A percentile compares a stretch with the other conserved stretches of the same genome.
These are phyloP conservation scores for Dendrolimus pini DNA, from an alignment of 2,888 invertebrate genomes.

Conservation along the genomic window DNA sequence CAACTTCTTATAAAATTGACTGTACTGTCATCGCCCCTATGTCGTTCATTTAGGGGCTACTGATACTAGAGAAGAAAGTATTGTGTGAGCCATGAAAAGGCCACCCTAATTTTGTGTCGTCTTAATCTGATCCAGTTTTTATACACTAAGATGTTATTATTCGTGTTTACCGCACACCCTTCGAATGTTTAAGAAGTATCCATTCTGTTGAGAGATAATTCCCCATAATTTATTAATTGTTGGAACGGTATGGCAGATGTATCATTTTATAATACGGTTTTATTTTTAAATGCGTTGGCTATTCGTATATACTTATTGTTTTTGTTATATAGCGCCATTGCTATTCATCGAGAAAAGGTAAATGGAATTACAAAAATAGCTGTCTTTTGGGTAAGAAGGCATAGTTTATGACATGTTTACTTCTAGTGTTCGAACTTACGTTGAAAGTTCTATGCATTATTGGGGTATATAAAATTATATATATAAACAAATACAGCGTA, in stretches of 20 bases:
- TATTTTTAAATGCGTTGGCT: conserved; percentile 19
- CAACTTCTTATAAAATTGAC: background rate
- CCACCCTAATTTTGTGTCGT: conserved; percentile 40
- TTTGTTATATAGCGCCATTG: too few relatives aligned
- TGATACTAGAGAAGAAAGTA: background rate
- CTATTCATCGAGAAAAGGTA: too few relatives aligned
- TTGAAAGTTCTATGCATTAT: too few relatives aligned
- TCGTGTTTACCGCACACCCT: conserved; percentile 55
- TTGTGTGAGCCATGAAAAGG: conserved; percentile 17
- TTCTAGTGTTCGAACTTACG: too few relatives aligned
- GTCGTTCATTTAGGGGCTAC: background rate
- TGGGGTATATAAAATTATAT: too few relatives aligned
- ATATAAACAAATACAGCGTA: too few relatives aligned
- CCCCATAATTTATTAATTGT: conserved; percentile 47
- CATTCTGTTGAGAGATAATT: conserved; percentile 34
- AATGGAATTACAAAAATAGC: too few relatives aligned
- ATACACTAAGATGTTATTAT: conserved; percentile 38
- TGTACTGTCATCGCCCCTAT: background rate
- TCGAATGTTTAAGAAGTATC: conserved; percentile 28
- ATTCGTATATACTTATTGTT: conserved; percentile 21
- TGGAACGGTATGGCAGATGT: conserved; percentile 44
- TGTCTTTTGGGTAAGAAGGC: too few relatives aligned
- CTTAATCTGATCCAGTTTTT: conserved; percentile 56
- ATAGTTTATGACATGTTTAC: too few relatives aligned
- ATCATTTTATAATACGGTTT: conserved; percentile 28